A percentile compares a stretch with the other conserved stretches of the same genome.
phyloP scores from a whole-genome alignment of 35 echinoderm and acorn worm species.

The Ptychodera flava region DNA sequence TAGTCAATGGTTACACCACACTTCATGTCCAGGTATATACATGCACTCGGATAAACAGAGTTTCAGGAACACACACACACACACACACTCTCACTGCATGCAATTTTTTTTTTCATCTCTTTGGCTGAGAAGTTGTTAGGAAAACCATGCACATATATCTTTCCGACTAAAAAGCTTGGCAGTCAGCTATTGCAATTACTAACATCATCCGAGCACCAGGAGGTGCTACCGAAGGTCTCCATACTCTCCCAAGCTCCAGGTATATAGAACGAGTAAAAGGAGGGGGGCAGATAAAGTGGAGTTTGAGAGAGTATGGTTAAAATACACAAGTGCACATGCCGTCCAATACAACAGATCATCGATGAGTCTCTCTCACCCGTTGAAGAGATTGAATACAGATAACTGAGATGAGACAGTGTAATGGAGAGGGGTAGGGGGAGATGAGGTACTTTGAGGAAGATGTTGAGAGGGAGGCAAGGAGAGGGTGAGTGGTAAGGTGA shows the following conservation, averaged over 20 bases:
- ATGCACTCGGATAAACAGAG: background rate
- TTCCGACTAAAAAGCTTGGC: background rate
- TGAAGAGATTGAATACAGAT: background rate
- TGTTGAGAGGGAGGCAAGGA: too few relatives aligned
- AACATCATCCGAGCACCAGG: background rate
- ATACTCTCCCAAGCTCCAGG: background rate
- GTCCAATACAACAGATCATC: background rate
- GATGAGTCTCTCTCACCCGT: background rate
- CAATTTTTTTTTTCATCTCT: background rate
- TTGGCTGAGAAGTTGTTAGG: too few relatives aligned
- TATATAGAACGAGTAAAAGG: background rate
- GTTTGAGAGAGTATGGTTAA: too few relatives aligned
- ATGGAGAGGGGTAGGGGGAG: too few relatives aligned
- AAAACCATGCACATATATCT: too few relatives aligned
- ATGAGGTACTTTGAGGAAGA: too few relatives aligned
- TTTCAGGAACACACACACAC: background rate
- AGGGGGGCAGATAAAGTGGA: background rate
- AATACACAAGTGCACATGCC: background rate
- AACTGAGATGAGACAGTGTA: background rate
- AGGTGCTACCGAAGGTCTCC: background rate
- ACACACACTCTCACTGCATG: background rate
- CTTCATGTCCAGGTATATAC: background rate
- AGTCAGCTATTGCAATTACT: background rate
- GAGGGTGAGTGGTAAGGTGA: too few relatives aligned
- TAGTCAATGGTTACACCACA: too few relatives aligned